These are phyloP conservation scores for Thamnophis sirtalis DNA, from an alignment of 2,113 vertebrate species.

Conservation along the genomic window DNA sequence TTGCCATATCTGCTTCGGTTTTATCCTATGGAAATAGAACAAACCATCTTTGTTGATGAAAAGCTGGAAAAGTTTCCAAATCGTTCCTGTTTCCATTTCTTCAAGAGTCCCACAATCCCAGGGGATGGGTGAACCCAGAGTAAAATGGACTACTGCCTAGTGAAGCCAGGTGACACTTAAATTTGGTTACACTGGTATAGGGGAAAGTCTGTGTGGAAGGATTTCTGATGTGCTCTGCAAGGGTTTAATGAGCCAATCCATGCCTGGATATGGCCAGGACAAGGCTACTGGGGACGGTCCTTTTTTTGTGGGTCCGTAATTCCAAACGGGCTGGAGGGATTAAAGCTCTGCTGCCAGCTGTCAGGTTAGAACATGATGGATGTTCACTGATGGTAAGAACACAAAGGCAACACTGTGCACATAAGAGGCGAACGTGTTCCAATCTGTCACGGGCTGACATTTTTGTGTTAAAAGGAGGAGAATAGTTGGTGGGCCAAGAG, in stretches of 20 bases:
- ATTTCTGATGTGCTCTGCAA: neutral
- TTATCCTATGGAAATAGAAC: neutral
- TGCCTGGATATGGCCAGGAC: neutral
- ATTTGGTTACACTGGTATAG: neutral
- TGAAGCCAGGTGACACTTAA: neutral
- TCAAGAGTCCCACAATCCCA: neutral
- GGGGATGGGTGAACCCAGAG: neutral
- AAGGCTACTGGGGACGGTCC: neutral
- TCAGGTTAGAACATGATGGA: slow-evolving; percentile 89
- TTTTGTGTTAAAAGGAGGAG: slow-evolving; percentile 31
- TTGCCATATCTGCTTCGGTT: neutral
- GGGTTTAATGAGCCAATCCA: neutral
- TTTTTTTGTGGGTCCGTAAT: neutral
- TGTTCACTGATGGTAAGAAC: slow-evolving; percentile 80
- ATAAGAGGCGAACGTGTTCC: slow-evolving; percentile 72
- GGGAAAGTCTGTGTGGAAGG: neutral
- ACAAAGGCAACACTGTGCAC: slow-evolving; percentile 81
- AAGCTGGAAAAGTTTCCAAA: neutral
- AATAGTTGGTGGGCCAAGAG: slow-evolving; percentile 8
- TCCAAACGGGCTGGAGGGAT: slow-evolving; percentile 55
- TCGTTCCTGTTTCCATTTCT: neutral
- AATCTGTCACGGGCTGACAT: slow-evolving; percentile 75
- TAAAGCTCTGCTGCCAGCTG: slow-evolving; percentile 73
- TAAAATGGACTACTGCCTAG: neutral
- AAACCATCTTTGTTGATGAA: neutral